Percentiles rank a stretch among this genome's conserved stretches.
Conservation (phyloP, 2,797 vertebrate species). For the Uromys caudimaculatus region DNA sequence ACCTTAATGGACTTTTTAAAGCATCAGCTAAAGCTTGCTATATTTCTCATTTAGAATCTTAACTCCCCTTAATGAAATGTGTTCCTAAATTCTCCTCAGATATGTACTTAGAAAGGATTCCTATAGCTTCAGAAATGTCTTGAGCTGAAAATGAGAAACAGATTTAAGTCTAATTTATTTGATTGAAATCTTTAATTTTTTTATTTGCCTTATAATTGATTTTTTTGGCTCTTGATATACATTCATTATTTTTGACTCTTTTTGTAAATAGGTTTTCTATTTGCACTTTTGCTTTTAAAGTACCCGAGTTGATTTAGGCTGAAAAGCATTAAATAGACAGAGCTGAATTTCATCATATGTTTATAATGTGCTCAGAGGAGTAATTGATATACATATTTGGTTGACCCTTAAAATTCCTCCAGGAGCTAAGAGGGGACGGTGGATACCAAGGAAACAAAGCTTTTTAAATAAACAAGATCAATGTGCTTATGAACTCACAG, state of each 20-base stretch:
- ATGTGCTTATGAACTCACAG: not conserved
- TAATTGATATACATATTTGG: not conserved
- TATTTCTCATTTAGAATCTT: conserved; percentile 73
- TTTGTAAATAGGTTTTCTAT: conserved; percentile 47
- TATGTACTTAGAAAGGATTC: conserved; percentile 74
- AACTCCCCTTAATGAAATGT: conserved; percentile 71
- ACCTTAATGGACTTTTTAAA: conserved; percentile 79
- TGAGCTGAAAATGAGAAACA: conserved; percentile 64
- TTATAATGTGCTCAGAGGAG: not conserved
- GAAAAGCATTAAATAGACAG: not conserved
- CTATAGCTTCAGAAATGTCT: conserved; percentile 60
- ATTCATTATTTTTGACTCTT: conserved; percentile 43
- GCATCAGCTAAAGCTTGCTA: conserved; percentile 68
- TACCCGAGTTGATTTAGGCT: not conserved
- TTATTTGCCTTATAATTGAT: conserved; percentile 55
- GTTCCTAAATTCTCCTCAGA: conserved; percentile 64
- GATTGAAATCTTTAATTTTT: conserved; percentile 65
- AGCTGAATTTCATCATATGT: not conserved
- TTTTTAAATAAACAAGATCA: not conserved
- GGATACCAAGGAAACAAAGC: not conserved
- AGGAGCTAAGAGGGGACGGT: not conserved
- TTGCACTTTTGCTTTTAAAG: conserved; percentile 35
- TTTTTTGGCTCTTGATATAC: conserved; percentile 35
- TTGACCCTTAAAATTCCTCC: not conserved
- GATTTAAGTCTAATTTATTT: conserved; percentile 60